A percentile compares a stretch with the other conserved stretches of the same genome.
Conservation (phyloP, 92 coral and sea anemone species). For the Montipora capitata region DNA sequence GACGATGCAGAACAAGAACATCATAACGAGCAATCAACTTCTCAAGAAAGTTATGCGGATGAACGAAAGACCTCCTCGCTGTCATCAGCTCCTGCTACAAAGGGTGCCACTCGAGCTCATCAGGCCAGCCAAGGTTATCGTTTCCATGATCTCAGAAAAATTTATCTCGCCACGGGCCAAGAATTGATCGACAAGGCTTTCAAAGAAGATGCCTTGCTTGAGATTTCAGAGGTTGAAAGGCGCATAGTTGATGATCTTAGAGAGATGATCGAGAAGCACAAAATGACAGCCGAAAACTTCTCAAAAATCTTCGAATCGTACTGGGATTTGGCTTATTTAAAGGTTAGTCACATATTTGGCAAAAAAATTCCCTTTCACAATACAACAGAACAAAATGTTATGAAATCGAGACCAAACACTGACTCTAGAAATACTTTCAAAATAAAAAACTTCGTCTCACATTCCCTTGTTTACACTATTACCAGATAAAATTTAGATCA, state of each 20-base stretch:
- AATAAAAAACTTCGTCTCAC: too few species aligned
- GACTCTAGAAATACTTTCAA: too few species aligned
- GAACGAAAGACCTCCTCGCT: neutral
- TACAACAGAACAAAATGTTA: too few species aligned
- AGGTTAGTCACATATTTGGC: neutral
- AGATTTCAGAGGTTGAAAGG: neutral
- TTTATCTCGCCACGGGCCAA: neutral
- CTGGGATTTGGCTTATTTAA: neutral
- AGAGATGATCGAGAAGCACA: neutral
- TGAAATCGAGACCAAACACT: too few species aligned
- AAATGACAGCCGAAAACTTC: neutral
- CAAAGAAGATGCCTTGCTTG: neutral
- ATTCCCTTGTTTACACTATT: too few species aligned
- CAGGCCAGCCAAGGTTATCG: neutral
- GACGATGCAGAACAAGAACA: neutral
- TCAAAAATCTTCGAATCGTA: neutral
- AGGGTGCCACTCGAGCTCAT: neutral
- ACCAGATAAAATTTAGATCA: too few species aligned
- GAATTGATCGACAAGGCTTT: conserved; percentile 12
- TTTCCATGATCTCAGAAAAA: neutral
- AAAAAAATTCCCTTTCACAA: too few species aligned
- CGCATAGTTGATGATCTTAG: conserved; percentile 6
- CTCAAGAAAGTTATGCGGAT: neutral
- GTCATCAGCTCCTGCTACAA: neutral
- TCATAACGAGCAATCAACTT: neutral